These are phyloP conservation scores for Eupeodes latifasciatus DNA, from an alignment of 2,888 invertebrate species.

Conservation along the genomic window DNA sequence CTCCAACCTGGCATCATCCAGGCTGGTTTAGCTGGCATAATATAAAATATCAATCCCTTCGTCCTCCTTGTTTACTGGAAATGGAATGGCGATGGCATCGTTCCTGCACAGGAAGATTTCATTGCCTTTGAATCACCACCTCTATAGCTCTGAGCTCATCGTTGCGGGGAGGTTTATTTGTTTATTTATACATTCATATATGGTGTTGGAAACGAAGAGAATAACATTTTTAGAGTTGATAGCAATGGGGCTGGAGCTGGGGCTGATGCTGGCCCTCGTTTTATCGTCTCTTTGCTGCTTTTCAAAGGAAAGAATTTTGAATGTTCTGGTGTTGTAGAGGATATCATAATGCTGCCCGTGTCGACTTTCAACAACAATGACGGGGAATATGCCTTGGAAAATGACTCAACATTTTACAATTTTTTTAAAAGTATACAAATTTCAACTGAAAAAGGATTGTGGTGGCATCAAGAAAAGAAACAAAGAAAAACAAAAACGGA, in stretches of 20 bases:
- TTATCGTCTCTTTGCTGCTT: conserved; percentile 34
- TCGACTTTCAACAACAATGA: not conserved
- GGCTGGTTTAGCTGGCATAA: not conserved
- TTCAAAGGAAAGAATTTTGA: conserved; percentile 63
- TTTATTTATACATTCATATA: conserved; percentile 48
- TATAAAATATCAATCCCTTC: conserved; percentile 43
- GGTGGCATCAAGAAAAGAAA: not conserved
- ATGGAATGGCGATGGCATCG: not conserved
- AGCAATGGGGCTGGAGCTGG: not conserved
- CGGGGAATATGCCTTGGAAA: conserved; percentile 41
- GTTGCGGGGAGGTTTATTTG: conserved; percentile 65
- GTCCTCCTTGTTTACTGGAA: conserved; percentile 42
- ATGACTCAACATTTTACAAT: conserved; percentile 59
- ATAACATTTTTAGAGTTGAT: not conserved
- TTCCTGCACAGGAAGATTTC: conserved; percentile 61
- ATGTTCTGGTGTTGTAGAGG: conserved; percentile 58
- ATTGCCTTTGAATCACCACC: conserved; percentile 23
- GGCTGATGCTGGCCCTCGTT: not conserved
- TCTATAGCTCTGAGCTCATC: not conserved
- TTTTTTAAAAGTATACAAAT: conserved; percentile 41
- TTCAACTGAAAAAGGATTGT: conserved; percentile 72
- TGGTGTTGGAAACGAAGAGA: conserved; percentile 14
- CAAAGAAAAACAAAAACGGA: not conserved
- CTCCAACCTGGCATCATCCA: conserved; percentile 42
- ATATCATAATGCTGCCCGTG: conserved; percentile 34